A percentile compares a stretch with the other conserved stretches of the same genome.
phyloP scores from a whole-genome alignment of 2,113 vertebrate genomes.

The Rhinopomastus cyanomelas region DNA sequence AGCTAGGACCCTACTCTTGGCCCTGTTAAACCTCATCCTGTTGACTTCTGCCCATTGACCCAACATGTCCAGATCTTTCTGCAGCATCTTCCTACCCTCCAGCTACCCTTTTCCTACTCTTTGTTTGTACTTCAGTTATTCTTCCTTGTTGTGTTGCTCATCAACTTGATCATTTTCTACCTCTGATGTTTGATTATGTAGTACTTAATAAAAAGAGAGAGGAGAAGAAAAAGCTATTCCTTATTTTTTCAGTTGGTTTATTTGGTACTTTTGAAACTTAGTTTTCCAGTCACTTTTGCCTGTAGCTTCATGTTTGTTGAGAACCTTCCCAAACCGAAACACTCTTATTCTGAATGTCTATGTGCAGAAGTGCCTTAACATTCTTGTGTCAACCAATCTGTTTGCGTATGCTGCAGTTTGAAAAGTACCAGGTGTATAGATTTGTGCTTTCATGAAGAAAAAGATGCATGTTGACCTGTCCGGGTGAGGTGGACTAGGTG shows the following conservation, averaged over 20 bases:
- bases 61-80: too few relatives aligned
- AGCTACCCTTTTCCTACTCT: neutral
- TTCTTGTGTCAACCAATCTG: neutral
- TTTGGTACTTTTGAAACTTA: neutral
- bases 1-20: too few relatives aligned
- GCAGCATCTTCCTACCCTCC: too few relatives aligned
- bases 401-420: too few relatives aligned
- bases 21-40: too few relatives aligned
- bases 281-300: neutral
- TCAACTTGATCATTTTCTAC: neutral
- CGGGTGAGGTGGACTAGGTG: too few relatives aligned
- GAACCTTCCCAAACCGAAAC: neutral
- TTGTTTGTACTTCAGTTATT: neutral
- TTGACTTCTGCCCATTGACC: too few relatives aligned
- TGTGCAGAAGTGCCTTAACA: neutral
- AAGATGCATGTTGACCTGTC: too few relatives aligned
- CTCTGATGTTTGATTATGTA: neutral
- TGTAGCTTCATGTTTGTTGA: neutral
- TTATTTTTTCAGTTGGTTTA: neutral
- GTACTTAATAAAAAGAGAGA: neutral
- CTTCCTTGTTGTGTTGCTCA: neutral
- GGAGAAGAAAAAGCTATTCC: neutral
- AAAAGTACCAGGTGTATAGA: too few relatives aligned
- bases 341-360: neutral
- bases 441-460: too few relatives aligned